Conservation (phyloP, 2,888 invertebrate genomes). For the Leucophora obtusa region DNA sequence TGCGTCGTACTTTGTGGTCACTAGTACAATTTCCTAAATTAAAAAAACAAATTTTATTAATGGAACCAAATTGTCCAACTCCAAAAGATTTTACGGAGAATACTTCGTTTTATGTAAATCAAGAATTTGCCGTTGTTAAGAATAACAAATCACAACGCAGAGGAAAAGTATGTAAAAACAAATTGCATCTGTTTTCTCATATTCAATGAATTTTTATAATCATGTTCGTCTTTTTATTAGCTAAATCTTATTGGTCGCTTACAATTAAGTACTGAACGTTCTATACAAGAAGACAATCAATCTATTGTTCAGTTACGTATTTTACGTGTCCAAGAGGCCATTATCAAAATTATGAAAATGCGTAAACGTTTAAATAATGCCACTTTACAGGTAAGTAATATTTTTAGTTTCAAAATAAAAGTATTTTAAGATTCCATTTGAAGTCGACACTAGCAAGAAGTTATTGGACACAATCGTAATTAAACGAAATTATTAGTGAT, state of each 20-base stretch:
- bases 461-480: too few relatives aligned
- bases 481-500: too few relatives aligned
- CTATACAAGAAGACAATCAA: conserved; percentile 98
- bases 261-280: conserved; percentile 95
- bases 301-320: conserved; percentile 98
- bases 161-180: conserved; percentile 83
- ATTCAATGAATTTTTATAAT: background rate
- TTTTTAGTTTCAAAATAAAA: background rate
- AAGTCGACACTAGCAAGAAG: too few relatives aligned
- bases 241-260: conserved; percentile 97
- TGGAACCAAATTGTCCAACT: conserved; percentile 88
- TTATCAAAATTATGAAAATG: conserved; percentile 99
- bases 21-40: conserved; percentile 97
- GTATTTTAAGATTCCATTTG: background rate
- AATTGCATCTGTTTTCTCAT: conserved; percentile 12
- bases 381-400: conserved; percentile 86
- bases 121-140: conserved; percentile 96
- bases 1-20: conserved; percentile 96
- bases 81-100: conserved; percentile 96
- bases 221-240: conserved; percentile 70
- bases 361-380: conserved; percentile 96
- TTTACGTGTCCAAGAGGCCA: conserved; percentile 95
- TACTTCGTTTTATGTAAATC: conserved; percentile 97
- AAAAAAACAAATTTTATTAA: conserved; percentile 92
- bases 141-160: conserved; percentile 96